Evolutionary conservation across 2,797 vertebrate genomes (phyloP), one percentile per base, ranked within the genome.

Genomic region (Halcyon smyrnensis): DNA sequence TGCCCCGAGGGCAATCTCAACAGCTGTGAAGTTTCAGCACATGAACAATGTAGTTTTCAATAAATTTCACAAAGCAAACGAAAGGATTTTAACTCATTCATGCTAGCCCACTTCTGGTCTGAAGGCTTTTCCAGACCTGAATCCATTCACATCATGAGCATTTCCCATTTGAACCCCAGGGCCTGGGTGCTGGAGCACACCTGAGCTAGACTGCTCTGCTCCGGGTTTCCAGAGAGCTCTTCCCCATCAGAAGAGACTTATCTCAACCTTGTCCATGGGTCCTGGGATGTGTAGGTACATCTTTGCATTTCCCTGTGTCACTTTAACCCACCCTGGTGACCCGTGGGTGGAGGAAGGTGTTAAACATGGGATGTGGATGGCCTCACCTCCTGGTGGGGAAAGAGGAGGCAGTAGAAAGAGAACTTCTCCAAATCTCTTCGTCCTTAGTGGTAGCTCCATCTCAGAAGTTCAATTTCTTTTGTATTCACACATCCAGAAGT

Each of bases 21-120:
- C 96, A 97, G 93, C 96, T 97, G 96, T 82, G 96, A 87, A 91
- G 79, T 86, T 93, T 91, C 93, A 95, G 85, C 83, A 94, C 73
- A 95, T 43, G 93, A 96, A 91, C 91, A 74, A 78, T 46, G 87
- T 60, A 96, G 87, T 95, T 95, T 95, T 95, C 94, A 90, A 96
- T 95, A 89, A 84, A 82, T 88, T 91, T 89, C 89, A 82, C 41
- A 56, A 45, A 50, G 82, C 76, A 53, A 88, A 78, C 0, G 15
- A 24, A 79, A 92, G 63, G 83, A 48, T 84, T 96, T 97, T 96
- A 96, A 96, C 96, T 93, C 96, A 4, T 96, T 97, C 91, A 0
- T 90, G 89, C 34, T 69, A 14, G n/a, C 39, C 41, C 23, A 4
- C 30, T 85, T 62, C 14, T 43, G 27, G 62, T 48, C n/a, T 86